phyloP scores from a whole-genome alignment of 2,797 vertebrate genomes.

The Champsocephalus gunnari region DNA sequence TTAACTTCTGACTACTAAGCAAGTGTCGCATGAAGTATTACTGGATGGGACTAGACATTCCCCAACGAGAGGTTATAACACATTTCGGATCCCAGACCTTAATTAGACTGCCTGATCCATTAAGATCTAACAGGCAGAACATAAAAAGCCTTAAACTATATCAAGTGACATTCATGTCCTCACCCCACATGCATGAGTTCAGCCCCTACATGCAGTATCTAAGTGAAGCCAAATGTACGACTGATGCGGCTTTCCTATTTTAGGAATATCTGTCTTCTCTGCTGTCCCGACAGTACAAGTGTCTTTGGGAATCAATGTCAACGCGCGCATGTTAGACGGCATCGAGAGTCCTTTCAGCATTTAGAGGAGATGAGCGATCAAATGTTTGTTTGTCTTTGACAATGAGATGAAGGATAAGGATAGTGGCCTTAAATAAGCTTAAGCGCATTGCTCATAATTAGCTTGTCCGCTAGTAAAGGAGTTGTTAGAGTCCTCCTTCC shows the following conservation, averaged over 20 bases:
- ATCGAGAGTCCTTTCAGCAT: constrained; percentile 18
- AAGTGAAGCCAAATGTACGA: constrained; percentile 27
- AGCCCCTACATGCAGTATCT: constrained; percentile 1
- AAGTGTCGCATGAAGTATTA: too few relatives aligned
- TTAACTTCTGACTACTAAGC: not conserved
- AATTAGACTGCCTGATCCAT: not conserved
- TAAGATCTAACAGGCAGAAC: constrained; percentile 16
- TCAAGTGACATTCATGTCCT: constrained; percentile 10
- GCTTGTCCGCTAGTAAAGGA: not conserved
- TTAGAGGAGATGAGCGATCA: not conserved
- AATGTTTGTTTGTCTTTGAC: constrained; percentile 5
- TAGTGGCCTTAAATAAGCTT: not conserved
- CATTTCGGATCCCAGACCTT: not conserved
- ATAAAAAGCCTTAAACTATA: constrained; percentile 21
- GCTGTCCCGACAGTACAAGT: constrained; percentile 45
- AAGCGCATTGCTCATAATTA: constrained; percentile 13
- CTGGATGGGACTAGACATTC: not conserved
- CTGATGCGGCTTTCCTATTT: constrained; percentile 30
- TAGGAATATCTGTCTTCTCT: constrained; percentile 31
- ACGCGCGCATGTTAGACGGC: not conserved
- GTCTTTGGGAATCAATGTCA: constrained; percentile 32
- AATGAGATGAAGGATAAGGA: constrained; percentile 2
- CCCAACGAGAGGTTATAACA: not conserved
- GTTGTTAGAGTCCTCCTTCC: not conserved
- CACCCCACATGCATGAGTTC: not conserved